Conservation (phyloP, 2,113 vertebrate species). For the Parus major region DNA sequence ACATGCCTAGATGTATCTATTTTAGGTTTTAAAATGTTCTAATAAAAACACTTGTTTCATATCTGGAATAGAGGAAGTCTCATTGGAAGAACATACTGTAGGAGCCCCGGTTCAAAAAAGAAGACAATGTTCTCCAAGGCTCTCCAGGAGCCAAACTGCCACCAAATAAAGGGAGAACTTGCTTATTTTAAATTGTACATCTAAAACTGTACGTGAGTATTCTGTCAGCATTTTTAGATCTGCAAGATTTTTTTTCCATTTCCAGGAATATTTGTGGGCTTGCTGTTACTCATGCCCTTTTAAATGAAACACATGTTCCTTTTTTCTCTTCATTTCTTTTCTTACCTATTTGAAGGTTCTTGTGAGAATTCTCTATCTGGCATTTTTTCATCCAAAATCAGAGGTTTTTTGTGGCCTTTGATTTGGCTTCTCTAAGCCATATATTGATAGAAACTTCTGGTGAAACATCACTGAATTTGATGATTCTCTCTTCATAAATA, state of each 20-base stretch:
- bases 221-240: background rate
- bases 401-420: background rate
- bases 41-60: background rate
- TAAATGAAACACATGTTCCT: background rate
- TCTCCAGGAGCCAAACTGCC: background rate
- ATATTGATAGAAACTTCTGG: background rate
- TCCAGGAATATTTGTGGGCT: background rate
- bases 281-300: background rate
- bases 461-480: background rate
- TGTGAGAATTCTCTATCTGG: background rate
- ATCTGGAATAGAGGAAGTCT: background rate
- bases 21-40: background rate
- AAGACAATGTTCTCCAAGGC: background rate
- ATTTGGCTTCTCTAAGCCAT: background rate
- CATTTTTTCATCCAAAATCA: background rate
- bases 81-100: background rate
- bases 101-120: background rate
- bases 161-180: background rate
- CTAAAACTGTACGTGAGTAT: background rate
- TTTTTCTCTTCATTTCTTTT: background rate
- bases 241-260: background rate
- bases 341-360: background rate
- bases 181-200: background rate
- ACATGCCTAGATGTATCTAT: background rate
- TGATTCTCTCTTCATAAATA: background rate